These are phyloP conservation scores for Oreochromis mossambicus DNA, from an alignment of 2,797 vertebrate species.

Conservation along the genomic window DNA sequence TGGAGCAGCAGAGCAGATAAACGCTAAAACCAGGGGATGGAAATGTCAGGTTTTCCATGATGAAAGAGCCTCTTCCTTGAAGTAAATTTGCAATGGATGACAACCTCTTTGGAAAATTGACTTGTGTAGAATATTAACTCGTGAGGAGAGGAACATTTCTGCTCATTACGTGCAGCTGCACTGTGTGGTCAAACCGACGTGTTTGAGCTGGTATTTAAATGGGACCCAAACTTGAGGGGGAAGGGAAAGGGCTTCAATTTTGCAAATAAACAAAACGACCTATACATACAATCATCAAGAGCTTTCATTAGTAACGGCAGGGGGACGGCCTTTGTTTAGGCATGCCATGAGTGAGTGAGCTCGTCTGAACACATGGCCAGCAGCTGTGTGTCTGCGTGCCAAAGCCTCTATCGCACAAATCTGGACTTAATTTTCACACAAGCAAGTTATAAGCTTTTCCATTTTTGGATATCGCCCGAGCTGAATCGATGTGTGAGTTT, in stretches of 20 bases:
- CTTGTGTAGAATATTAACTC: conserved; percentile 23
- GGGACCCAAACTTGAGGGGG: conserved; percentile 1
- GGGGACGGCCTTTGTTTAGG: conserved; percentile 25
- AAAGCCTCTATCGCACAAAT: conserved; percentile 28
- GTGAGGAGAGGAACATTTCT: not conserved
- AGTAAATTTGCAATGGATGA: conserved; percentile 26
- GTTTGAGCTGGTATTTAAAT: conserved; percentile 15
- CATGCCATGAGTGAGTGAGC: conserved; percentile 13
- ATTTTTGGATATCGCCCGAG: conserved; percentile 62
- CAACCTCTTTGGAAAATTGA: conserved; percentile 34
- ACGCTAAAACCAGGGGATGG: not conserved
- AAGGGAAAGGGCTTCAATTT: not conserved
- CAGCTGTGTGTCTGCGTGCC: conserved; percentile 53
- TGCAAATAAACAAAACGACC: conserved; percentile 38
- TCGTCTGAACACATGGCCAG: conserved; percentile 42
- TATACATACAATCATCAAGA: conserved; percentile 3
- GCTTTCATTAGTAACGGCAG: conserved; percentile 36
- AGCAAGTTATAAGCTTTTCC: conserved; percentile 50
- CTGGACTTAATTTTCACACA: conserved; percentile 46
- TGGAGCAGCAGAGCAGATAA: conserved; percentile 12
- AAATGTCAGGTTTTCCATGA: conserved; percentile 36
- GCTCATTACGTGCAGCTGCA: conserved; percentile 26
- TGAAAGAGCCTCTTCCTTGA: conserved; percentile 12
- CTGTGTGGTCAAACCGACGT: not conserved
- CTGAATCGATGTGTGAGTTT: conserved; percentile 8